These are phyloP conservation scores for Dendrolimus kikuchii DNA, from an alignment of 1,140 invertebrate genomes.

Conservation along the genomic window DNA sequence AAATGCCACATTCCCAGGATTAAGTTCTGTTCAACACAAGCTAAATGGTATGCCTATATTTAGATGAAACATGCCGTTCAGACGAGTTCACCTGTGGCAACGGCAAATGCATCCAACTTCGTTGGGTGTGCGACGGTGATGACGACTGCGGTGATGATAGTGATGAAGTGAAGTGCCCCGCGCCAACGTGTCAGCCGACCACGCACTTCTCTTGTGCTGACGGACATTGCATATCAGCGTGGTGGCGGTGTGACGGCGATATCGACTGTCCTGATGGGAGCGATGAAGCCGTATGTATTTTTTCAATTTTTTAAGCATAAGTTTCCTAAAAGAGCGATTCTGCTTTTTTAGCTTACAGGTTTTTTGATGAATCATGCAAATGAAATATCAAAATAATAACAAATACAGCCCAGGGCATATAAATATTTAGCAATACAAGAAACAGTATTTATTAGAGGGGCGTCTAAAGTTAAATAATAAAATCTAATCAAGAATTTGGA, in stretches of 20 bases:
- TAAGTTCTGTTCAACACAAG: too few species aligned
- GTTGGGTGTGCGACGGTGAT: slow-evolving; percentile 91
- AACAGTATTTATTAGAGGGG: too few species aligned
- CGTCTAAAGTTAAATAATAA: too few species aligned
- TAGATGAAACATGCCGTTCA: slow-evolving; percentile 89
- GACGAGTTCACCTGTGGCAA: slow-evolving; percentile 93
- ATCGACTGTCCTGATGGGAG: slow-evolving; percentile 85
- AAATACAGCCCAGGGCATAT: too few species aligned
- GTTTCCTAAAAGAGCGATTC: too few species aligned
- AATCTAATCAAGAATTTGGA: too few species aligned
- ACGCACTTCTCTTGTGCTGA: slow-evolving; percentile 82
- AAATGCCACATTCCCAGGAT: too few species aligned
- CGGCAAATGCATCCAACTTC: slow-evolving; percentile 88
- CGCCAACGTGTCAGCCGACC: slow-evolving; percentile 77
- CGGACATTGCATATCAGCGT: slow-evolving; percentile 79
- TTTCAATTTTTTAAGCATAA: slow-evolving; percentile 2
- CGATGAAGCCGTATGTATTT: slow-evolving; percentile 81
- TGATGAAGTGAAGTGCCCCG: slow-evolving; percentile 85
- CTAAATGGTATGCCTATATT: slow-evolving; percentile 4
- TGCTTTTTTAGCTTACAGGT: too few species aligned
- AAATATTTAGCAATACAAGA: too few species aligned
- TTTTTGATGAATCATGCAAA: too few species aligned
- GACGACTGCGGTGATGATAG: slow-evolving; percentile 89
- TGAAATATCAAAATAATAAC: too few species aligned
- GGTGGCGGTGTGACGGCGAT: slow-evolving; percentile 91